Base-by-base conservation (phyloP, 2,797 vertebrate species). In the Rousettus madagascariensis region DNA sequence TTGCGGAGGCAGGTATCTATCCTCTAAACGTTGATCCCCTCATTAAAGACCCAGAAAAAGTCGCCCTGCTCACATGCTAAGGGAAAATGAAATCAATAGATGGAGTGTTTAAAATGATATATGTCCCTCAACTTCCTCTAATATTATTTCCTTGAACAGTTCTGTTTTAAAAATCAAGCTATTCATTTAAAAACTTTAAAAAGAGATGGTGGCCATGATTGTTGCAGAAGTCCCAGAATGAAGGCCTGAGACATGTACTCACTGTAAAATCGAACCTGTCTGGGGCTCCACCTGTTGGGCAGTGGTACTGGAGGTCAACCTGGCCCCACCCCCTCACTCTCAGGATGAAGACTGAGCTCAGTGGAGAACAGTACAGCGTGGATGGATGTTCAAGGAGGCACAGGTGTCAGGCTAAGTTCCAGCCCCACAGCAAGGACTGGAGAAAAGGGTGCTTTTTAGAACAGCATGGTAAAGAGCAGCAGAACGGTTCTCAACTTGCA, bases 161-260 rank as follows among this genome's bases (percentile, higher is more conserved):
- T 91, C 77, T 86, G 53, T 51, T 77, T 95, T 78, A 69, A 90
- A 97, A 84, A 66, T 82, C n/a, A 79, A 71, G 8, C 78, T 46
- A 12, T 80, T 87, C 41, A 51, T 78, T 94, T 78, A 33, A 86
- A 80, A 84, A 71, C 6, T 46, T 65, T 24, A 75, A 41, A 71
- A 72, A 78, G 57, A 38, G 9, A 66, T 6, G 65, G 3, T 9
- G 22, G 15, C 4, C 6, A 36, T 88, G 88, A 33, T 71, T 59
- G 33, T 57, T 53, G 26, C 17, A 49, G 36, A 69, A n/a, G 5
- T 71, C 53, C 17, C 24, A 88, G 41, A 41, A 30, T 2, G 0
- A 71, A 95, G 55, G 26, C 46, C 51, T 28, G 1, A 77, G 19
- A 59, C 8, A 19, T 30, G 8, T 13, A 28, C 3, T 41, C 17